These are phyloP conservation scores for Aldrovandia affinis DNA, from an alignment of 2,797 vertebrate species.

Conservation along the genomic window DNA sequence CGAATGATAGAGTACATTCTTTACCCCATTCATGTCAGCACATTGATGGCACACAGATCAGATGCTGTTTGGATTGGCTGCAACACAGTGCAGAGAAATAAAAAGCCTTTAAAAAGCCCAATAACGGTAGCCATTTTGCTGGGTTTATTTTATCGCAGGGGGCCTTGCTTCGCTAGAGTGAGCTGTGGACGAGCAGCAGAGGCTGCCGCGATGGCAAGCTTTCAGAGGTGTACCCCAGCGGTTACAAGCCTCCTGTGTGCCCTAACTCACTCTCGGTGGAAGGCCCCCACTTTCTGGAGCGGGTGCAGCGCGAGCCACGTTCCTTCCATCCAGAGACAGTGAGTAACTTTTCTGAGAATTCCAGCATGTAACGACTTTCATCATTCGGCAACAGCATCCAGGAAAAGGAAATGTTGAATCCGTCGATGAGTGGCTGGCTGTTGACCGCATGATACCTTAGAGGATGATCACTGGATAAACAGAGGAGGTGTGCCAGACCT, in stretches of 20 bases:
- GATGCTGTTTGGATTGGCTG: background rate
- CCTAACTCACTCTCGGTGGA: background rate
- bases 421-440: background rate
- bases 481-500: background rate
- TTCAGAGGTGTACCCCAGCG: background rate
- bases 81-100: background rate
- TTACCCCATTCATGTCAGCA: background rate
- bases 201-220: background rate
- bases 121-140: background rate
- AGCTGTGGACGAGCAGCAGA: background rate
- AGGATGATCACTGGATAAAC: background rate
- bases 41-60: background rate
- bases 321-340: background rate
- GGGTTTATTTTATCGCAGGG: background rate
- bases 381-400: background rate
- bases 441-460: background rate
- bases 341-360: background rate
- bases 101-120: background rate
- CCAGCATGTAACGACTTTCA: background rate
- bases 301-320: background rate
- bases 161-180: background rate
- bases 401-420: background rate
- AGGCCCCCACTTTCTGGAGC: background rate
- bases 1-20: background rate
- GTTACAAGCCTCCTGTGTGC: background rate